phyloP scores from a whole-genome alignment of 2,113 vertebrate genomes.

The Hystrix brachyura region DNA sequence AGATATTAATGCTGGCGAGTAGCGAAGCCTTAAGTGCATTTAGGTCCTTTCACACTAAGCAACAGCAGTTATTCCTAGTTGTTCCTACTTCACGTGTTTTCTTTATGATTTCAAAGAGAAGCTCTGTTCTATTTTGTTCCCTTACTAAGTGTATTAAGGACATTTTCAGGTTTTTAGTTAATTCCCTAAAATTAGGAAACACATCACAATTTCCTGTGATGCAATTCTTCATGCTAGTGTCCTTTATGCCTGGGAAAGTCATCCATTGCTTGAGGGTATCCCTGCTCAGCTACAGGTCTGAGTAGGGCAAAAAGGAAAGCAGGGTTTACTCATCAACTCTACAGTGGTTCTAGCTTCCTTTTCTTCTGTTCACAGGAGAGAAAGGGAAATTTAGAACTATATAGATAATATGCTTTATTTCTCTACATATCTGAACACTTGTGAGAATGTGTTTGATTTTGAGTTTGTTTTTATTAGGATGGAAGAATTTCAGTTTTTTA shows the following conservation, averaged over 20 bases:
- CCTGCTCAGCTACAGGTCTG: not conserved
- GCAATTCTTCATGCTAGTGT: not conserved
- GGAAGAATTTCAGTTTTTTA: not conserved
- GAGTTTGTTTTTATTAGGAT: not conserved
- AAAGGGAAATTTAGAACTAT: not conserved
- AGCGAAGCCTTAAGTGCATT: not conserved
- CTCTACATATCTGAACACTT: not conserved
- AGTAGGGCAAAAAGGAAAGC: not conserved
- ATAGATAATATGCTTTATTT: not conserved
- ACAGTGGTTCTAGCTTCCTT: not conserved
- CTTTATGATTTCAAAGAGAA: not conserved
- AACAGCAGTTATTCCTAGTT: not conserved
- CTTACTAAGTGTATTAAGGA: not conserved
- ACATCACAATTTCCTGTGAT: not conserved
- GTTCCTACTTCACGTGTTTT: not conserved
- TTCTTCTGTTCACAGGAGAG: not conserved
- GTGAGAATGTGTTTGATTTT: not conserved
- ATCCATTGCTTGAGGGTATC: not conserved
- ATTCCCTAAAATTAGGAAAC: not conserved
- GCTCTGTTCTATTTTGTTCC: not conserved
- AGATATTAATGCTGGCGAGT: not conserved
- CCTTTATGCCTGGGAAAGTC: not conserved
- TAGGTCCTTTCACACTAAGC: not conserved
- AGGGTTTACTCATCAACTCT: not conserved
- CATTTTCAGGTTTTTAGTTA: not conserved